phyloP scores from a whole-genome alignment of 2,888 invertebrate genomes.

The Cinara cedri region DNA sequence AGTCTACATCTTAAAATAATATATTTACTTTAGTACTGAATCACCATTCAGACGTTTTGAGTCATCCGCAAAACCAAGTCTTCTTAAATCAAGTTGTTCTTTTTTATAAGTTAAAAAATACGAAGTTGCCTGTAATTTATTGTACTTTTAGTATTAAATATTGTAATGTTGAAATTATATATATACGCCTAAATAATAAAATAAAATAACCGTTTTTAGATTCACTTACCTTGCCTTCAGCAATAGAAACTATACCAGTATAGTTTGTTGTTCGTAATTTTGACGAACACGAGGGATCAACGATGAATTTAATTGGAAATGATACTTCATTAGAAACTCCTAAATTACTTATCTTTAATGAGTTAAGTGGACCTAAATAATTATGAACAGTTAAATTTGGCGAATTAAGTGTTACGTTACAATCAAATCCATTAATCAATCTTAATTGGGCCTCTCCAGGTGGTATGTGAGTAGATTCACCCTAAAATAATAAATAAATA shows the following conservation, averaged over 20 bases:
- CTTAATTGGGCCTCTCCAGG: constrained; percentile 60
- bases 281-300: constrained; percentile 22
- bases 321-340: constrained; percentile 5
- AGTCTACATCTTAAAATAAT: too few species aligned
- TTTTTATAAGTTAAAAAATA: constrained; percentile 49
- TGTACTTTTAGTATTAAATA: background rate
- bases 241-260: constrained; percentile 5
- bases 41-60: constrained; percentile 35
- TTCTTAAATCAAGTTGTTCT: constrained; percentile 21
- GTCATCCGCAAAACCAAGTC: constrained; percentile 21
- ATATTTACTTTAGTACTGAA: constrained; percentile 52
- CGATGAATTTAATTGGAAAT: constrained; percentile 6
- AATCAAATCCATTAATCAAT: constrained; percentile 60
- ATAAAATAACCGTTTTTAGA: constrained; percentile 4
- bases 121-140: constrained; percentile 42
- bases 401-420: constrained; percentile 53
- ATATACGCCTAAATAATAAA: background rate
- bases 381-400: background rate
- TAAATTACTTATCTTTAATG: constrained; percentile 21
- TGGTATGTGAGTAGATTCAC: constrained; percentile 59
- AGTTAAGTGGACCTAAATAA: constrained; percentile 41
- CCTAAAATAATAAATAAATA: constrained; percentile 21
- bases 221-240: constrained; percentile 23
- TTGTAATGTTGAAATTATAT: too few species aligned
- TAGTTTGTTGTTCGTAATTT: constrained; percentile 14